These are phyloP conservation scores for Chelonoidis abingdonii DNA, from an alignment of 2,113 vertebrate genomes.

Conservation along the genomic window DNA sequence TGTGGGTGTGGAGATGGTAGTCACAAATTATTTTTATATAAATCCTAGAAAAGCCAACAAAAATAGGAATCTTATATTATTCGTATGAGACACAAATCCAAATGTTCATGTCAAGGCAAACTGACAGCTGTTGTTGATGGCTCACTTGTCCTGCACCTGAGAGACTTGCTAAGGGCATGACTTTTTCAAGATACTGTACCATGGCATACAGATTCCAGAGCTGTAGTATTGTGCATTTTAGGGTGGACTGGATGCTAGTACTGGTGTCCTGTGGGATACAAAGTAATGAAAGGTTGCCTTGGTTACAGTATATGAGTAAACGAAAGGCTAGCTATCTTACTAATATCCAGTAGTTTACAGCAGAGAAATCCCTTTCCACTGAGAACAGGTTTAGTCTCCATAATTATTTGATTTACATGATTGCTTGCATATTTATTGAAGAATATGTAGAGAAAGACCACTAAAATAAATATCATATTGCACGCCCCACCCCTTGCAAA, in stretches of 20 bases:
- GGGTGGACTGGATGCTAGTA: neutral
- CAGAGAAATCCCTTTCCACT: neutral
- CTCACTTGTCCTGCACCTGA: neutral
- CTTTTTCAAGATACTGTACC: neutral
- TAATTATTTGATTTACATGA: neutral
- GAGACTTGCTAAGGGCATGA: neutral
- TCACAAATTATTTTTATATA: slow-evolving; percentile 12
- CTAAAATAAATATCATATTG: neutral
- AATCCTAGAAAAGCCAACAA: neutral
- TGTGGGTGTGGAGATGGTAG: neutral
- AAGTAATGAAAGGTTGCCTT: neutral
- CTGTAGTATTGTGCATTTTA: neutral
- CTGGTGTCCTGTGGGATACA: neutral
- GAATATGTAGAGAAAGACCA: neutral
- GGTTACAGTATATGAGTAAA: neutral
- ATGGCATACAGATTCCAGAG: neutral
- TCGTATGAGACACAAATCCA: neutral
- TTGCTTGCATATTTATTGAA: neutral
- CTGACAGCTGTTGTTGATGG: neutral
- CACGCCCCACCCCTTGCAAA: neutral
- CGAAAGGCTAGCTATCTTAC: neutral
- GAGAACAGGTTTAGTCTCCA: neutral
- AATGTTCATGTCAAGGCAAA: neutral
- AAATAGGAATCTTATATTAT: neutral
- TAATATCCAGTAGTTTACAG: neutral